These are phyloP conservation scores for Pteropus rufus DNA, from an alignment of 2,797 vertebrate species.

Conservation along the genomic window DNA sequence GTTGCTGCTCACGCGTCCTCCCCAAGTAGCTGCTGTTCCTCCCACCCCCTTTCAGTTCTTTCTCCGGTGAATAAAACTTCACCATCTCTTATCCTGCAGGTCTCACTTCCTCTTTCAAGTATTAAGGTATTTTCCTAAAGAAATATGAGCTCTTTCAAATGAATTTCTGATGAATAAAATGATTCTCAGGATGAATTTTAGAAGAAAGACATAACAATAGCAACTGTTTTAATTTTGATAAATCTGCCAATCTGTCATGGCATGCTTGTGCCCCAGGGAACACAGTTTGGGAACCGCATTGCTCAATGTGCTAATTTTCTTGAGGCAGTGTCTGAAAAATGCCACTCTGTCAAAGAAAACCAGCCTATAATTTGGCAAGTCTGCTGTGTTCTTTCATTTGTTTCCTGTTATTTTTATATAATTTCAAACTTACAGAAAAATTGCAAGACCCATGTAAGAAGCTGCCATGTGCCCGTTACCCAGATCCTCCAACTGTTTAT, in stretches of 20 bases:
- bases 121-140: background rate
- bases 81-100: background rate
- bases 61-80: background rate
- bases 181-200: background rate
- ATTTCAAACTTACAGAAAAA: background rate
- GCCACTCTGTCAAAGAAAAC: background rate
- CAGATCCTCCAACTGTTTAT: background rate
- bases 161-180: background rate
- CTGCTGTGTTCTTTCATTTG: background rate
- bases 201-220: background rate
- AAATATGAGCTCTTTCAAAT: background rate
- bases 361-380: background rate
- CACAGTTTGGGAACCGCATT: background rate
- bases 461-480: background rate
- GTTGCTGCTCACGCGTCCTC: fast-evolving
- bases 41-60: background rate
- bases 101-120: background rate
- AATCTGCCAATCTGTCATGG: background rate
- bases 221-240: background rate
- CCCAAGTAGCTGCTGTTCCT: background rate
- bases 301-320: background rate
- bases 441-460: background rate
- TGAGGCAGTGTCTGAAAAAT: background rate
- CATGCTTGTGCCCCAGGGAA: background rate
- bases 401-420: background rate